A percentile compares a stretch with the other conserved stretches of the same genome.
phyloP scores from a whole-genome alignment of 2,888 invertebrate species.

The Pocota personata region DNA sequence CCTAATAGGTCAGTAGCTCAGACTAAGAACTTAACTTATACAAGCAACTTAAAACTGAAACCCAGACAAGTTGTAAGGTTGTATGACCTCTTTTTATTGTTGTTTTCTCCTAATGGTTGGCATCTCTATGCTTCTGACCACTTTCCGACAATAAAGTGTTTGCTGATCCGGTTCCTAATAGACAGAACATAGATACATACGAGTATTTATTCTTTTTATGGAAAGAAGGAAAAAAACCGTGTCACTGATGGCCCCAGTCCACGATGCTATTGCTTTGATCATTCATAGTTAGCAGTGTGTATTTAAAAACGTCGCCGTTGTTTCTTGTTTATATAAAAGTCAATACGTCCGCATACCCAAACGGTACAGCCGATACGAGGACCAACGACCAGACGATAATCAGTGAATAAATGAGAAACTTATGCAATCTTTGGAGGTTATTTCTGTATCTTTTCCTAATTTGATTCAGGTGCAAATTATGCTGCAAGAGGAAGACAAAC shows the following conservation, averaged over 20 bases:
- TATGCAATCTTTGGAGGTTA: slow-evolving; percentile 31
- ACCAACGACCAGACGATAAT: slow-evolving; percentile 3
- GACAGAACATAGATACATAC: slow-evolving; percentile 41
- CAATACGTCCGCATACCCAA: not conserved
- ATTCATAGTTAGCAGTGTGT: not conserved
- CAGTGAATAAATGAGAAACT: slow-evolving; percentile 20
- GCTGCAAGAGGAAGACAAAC: not conserved
- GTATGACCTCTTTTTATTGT: slow-evolving; percentile 40
- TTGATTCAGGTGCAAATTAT: slow-evolving; percentile 28
- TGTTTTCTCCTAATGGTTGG: slow-evolving; percentile 21
- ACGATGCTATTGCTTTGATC: not conserved
- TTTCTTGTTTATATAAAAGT: not conserved
- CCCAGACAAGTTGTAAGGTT: slow-evolving; percentile 14
- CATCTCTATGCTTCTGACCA: slow-evolving; percentile 21
- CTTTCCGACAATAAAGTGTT: slow-evolving; percentile 32
- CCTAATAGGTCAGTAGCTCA: slow-evolving; percentile 39
- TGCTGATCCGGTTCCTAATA: slow-evolving; percentile 53
- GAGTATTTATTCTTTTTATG: slow-evolving; percentile 36
- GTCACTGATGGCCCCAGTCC: not conserved
- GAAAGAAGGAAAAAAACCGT: slow-evolving; percentile 22
- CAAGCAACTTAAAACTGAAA: not conserved
- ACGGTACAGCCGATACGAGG: not conserved
- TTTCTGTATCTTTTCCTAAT: slow-evolving; percentile 16
- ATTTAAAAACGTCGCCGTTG: not conserved
- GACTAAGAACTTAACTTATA: not conserved